A percentile compares a stretch with the other conserved stretches of the same genome.
Conservation (phyloP, 2,113 vertebrate species). For the Eretmodus cyanostictus region DNA sequence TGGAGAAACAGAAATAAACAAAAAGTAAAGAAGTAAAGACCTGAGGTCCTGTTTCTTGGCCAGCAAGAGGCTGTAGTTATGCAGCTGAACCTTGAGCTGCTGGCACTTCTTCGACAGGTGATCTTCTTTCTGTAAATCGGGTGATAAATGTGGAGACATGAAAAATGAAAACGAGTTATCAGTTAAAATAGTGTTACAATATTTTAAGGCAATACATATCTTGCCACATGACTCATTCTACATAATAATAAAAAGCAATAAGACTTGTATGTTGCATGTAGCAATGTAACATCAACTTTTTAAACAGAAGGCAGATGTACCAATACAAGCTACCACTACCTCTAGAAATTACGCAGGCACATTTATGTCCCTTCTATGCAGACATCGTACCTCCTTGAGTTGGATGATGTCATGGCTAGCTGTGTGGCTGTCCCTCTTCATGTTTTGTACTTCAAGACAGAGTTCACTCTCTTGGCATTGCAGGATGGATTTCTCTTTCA, state of each 20-base stretch:
- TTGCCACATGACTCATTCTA: accelerated
- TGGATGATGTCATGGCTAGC: not conserved
- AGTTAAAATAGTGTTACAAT: not conserved
- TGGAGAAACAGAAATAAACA: not conserved
- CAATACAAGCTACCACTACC: accelerated
- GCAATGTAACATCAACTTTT: not conserved
- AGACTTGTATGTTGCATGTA: not conserved
- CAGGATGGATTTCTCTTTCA: not conserved
- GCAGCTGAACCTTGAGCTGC: not conserved
- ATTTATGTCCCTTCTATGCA: not conserved
- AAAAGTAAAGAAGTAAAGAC: not conserved
- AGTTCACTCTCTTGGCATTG: not conserved
- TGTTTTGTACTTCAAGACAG: not conserved
- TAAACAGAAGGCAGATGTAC: not conserved
- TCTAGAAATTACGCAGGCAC: accelerated
- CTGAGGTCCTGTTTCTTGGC: not conserved
- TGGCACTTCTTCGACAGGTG: not conserved
- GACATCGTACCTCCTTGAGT: not conserved
- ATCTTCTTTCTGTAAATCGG: accelerated
- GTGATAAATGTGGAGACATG: not conserved
- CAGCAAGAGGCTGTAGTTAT: not conserved
- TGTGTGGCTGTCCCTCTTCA: accelerated
- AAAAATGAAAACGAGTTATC: not conserved
- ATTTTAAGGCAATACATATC: not conserved
- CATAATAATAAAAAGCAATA: accelerated